These are phyloP conservation scores for Drosophila funebris DNA, from an alignment of 1,140 invertebrate genomes.

Conservation along the genomic window DNA sequence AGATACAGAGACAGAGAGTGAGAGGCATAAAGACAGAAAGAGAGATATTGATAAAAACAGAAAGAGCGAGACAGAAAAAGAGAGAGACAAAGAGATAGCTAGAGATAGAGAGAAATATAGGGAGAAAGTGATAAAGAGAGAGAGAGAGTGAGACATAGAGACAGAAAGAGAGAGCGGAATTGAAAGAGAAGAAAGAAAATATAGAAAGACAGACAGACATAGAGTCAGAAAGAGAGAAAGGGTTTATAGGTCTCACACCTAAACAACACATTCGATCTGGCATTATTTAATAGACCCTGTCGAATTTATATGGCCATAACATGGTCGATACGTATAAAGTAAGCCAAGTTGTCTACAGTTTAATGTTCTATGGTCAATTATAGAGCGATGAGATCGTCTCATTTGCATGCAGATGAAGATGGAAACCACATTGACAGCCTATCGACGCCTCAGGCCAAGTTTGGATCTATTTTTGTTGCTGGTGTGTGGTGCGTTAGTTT, in stretches of 20 bases:
- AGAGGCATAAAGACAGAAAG: not conserved
- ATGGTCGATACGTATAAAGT: slow-evolving; percentile 16
- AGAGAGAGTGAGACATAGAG: not conserved
- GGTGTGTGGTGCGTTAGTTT: not conserved
- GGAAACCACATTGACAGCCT: slow-evolving; percentile 34
- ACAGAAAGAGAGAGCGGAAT: not conserved
- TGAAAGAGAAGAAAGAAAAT: not conserved
- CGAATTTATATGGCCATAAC: slow-evolving; percentile 35
- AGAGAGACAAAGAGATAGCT: too few relatives aligned
- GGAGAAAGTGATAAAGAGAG: too few relatives aligned
- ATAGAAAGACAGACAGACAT: not conserved
- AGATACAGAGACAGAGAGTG: not conserved
- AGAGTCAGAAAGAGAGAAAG: not conserved
- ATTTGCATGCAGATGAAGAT: slow-evolving; percentile 68
- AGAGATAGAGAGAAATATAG: not conserved
- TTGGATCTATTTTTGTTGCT: slow-evolving; percentile 18
- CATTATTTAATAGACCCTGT: slow-evolving; percentile 43
- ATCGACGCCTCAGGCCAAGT: not conserved
- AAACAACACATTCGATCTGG: slow-evolving; percentile 18
- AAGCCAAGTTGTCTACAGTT: slow-evolving; percentile 3
- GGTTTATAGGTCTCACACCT: not conserved
- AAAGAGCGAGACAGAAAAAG: not conserved
- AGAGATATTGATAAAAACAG: too few relatives aligned
- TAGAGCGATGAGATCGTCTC: slow-evolving; percentile 26
- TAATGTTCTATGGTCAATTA: slow-evolving; percentile 19